Evolutionary conservation across 2,888 invertebrate genomes (phyloP).

Genomic region (Emmelina monodactyla): DNA sequence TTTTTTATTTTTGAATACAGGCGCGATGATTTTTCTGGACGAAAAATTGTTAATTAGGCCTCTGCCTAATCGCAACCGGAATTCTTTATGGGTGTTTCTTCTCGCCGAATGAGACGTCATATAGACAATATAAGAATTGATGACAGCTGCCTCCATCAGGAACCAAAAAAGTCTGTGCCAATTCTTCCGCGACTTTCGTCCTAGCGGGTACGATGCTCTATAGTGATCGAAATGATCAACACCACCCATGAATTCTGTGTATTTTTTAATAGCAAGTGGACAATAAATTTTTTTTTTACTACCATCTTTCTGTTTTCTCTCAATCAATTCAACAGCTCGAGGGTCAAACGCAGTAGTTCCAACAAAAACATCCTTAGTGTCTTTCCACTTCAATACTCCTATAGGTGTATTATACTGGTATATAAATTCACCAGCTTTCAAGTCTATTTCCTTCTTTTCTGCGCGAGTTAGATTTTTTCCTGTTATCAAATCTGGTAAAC

Average conservation of each 20-base stretch:
- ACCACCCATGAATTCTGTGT: conserved; percentile 1
- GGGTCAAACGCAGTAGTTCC: conserved; percentile 1
- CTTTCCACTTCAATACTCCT: conserved; percentile 9
- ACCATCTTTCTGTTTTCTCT: background rate
- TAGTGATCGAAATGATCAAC: no score
- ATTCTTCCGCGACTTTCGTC: conserved; percentile 5
- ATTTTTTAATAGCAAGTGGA: background rate
- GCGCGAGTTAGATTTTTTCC: conserved; percentile 6
- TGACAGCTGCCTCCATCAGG: conserved; percentile 3
- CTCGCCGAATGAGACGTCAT: conserved; percentile 5
- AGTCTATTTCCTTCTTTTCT: conserved; percentile 9
- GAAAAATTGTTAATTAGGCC: background rate
- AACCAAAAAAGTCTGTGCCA: conserved; percentile 2
- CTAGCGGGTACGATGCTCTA: conserved; percentile 6
- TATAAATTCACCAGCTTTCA: conserved; percentile 9
- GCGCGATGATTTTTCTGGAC: conserved; percentile 5
- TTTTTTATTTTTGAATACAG: conserved; percentile 7
- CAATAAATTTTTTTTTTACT: background rate
- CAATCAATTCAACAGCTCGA: background rate
- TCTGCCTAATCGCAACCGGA: background rate
- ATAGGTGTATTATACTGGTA: conserved; percentile 6
- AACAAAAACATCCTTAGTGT: conserved; percentile 10
- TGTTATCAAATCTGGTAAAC: conserved; percentile 7
- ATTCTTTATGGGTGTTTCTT: background rate
- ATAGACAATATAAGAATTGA: conserved; percentile 4